phyloP scores from a whole-genome alignment of 2,888 invertebrate species.

The Rhodophaea formosa region DNA sequence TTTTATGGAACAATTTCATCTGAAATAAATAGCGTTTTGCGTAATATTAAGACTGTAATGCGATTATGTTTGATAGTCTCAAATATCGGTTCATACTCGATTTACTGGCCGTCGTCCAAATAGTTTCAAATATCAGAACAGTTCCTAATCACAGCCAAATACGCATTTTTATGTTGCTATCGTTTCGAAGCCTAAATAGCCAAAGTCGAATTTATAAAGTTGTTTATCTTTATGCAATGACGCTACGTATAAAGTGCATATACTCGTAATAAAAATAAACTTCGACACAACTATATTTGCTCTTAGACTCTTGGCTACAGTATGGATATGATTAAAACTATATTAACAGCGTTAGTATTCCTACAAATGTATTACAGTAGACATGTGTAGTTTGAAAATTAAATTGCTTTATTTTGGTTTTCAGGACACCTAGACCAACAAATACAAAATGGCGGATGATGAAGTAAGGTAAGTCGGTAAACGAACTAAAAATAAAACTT shows the following conservation, averaged over 20 bases:
- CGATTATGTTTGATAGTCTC: slow-evolving; percentile 51
- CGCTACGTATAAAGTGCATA: neutral
- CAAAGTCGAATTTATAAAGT: neutral
- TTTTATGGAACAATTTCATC: neutral
- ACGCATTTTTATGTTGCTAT: slow-evolving; percentile 41
- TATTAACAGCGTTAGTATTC: neutral
- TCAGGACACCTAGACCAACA: slow-evolving; percentile 82
- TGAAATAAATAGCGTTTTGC: neutral
- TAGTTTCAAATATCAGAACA: slow-evolving; percentile 58
- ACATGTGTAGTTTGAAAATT: neutral
- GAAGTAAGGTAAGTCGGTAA: slow-evolving; percentile 91
- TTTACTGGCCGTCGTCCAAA: slow-evolving; percentile 58
- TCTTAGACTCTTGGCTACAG: neutral
- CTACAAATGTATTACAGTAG: neutral
- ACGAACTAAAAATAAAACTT: neutral
- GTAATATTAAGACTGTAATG: neutral
- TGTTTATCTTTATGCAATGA: neutral
- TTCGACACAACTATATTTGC: neutral
- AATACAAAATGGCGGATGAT: slow-evolving; percentile 93
- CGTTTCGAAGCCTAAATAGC: neutral
- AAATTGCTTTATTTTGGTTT: slow-evolving; percentile 43
- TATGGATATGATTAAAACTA: neutral
- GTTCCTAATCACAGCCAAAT: slow-evolving; percentile 55
- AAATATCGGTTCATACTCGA: slow-evolving; percentile 59
- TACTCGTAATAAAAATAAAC: neutral